phyloP scores from a whole-genome alignment of 2,888 invertebrate genomes.

The Tinea trinotella region DNA sequence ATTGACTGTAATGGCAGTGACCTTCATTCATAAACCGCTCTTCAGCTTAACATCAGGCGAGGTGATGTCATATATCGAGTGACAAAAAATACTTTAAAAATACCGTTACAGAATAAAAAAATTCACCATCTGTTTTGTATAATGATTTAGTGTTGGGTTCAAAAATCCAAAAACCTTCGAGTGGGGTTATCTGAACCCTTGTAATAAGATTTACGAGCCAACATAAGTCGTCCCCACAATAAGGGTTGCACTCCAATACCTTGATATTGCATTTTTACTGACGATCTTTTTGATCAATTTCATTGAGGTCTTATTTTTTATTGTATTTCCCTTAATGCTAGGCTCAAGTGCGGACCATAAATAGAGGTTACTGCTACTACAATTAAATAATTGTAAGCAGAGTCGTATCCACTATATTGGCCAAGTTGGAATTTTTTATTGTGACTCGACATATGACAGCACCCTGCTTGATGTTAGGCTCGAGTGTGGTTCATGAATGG shows the following conservation, averaged over 20 bases:
- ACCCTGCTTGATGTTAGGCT: too few species aligned
- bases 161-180: not conserved
- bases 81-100: too few species aligned
- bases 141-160: not conserved
- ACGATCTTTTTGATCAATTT: not conserved
- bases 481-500: too few species aligned
- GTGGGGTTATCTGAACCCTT: conserved; percentile 4
- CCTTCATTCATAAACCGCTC: too few species aligned
- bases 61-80: too few species aligned
- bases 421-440: not conserved
- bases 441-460: too few species aligned
- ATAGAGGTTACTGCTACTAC: too few species aligned
- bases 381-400: too few species aligned
- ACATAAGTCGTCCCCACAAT: not conserved
- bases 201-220: conserved; percentile 10
- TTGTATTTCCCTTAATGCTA: not conserved
- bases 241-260: conserved; percentile 14
- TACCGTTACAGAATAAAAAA: not conserved
- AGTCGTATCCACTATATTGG: not conserved
- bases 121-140: not conserved
- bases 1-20: too few species aligned
- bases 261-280: conserved; percentile 13
- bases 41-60: too few species aligned
- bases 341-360: too few species aligned
- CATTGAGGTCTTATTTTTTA: not conserved